Base-by-base conservation (phyloP, 2,797 vertebrate genomes). In the Rhincodon typus region DNA sequence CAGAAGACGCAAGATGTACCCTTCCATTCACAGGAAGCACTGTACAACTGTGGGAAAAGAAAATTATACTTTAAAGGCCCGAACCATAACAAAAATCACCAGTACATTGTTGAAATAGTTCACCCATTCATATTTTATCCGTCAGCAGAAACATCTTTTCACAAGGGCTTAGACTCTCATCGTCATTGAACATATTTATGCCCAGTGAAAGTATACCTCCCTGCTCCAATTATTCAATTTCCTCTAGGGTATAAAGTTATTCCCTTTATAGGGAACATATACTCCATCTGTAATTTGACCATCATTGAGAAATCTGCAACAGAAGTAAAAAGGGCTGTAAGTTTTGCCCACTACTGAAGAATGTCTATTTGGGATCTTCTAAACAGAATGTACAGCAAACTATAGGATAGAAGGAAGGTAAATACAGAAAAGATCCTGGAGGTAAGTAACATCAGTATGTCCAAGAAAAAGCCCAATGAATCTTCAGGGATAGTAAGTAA, bases 1-100 rank as follows among this genome's bases (percentile, higher is more conserved):
- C 90, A 93, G 90, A 93, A 93, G n/a, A 93, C 66, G n/a, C 90
- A 93, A 93, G 90, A 93, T 93, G 90, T 93, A 93, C 90, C 90
- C 90, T 93, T 93, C 67, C 90, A 93, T 69, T 93, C 90, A 93
- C 90, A 93, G 90, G 90, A 93, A 67, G 90, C 90, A 93, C 90
- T 93, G 90, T 93, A 93, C 38, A 21, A 93, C 90, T 93, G 90
- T 93, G 90, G 90, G 90, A 69, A 93, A 10, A 93, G 90, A 93
- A 93, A 69, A 93, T 67, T 69, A 93, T 93, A 93, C 90, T 93
- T 93, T 93, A 93, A 93, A 69, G 90, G 62, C 90, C 90, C n/a
- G n/a, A 93, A 93, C 38, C 34, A 91, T 91, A 91, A 66, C 57
- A 67, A 67, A 57, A 66, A 91, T 91, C 90, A 93, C 67, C 90